Conservation (phyloP, 2,888 invertebrate species). For the Phasia obesa region DNA sequence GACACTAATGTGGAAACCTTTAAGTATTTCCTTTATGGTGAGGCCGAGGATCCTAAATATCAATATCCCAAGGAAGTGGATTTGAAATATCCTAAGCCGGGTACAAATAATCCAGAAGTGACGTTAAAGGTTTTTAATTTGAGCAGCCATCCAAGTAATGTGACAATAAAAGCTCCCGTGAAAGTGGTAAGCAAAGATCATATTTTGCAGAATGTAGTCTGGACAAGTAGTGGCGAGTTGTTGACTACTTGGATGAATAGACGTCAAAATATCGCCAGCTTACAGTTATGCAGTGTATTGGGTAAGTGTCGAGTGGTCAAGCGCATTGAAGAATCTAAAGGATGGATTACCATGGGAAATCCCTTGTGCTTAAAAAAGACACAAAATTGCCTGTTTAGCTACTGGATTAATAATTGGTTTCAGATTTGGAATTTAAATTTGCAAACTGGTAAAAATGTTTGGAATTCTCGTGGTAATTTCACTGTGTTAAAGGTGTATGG, state of each 20-base stretch:
- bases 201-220: conserved; percentile 87
- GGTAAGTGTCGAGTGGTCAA: conserved; percentile 79
- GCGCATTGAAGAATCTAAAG: conserved; percentile 85
- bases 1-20: conserved; percentile 87
- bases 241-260: conserved; percentile 92
- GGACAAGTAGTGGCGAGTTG: conserved; percentile 88
- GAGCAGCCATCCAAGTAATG: conserved; percentile 78
- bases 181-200: conserved; percentile 85
- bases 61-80: conserved; percentile 87
- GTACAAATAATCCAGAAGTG: conserved; percentile 89
- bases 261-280: conserved; percentile 86
- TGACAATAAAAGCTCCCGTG: conserved; percentile 83
- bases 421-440: conserved; percentile 81
- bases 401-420: conserved; percentile 83
- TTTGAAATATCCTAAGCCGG: conserved; percentile 91
- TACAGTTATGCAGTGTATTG: conserved; percentile 76
- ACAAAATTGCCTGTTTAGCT: conserved; percentile 76
- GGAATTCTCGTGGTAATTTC: conserved; percentile 82
- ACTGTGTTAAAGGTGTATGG: conserved; percentile 85
- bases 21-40: conserved; percentile 87
- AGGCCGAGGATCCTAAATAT: conserved; percentile 83
- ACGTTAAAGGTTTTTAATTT: conserved; percentile 86
- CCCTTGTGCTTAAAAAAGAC: conserved; percentile 81
- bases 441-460: conserved; percentile 76
- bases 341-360: conserved; percentile 87